Percentiles rank a stretch among this genome's conserved stretches.
Evolutionary conservation across 2,888 invertebrate species (phyloP).

Genomic region (Synergus umbraculus): DNA sequence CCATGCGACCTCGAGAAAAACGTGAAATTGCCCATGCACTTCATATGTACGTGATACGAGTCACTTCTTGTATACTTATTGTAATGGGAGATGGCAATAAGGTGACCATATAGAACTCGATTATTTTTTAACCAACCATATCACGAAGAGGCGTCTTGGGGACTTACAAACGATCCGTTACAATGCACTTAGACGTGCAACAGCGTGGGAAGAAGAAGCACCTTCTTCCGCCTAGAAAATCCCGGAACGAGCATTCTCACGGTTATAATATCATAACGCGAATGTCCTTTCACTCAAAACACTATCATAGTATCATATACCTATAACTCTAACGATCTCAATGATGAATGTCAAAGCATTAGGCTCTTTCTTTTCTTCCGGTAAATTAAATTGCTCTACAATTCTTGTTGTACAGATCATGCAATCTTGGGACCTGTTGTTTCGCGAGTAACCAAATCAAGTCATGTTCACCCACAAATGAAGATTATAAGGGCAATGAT

Average conservation of each 20-base stretch:
- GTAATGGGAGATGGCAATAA: slow-evolving; percentile 47
- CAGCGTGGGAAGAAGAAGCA: slow-evolving; percentile 72
- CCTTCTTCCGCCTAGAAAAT: slow-evolving; percentile 68
- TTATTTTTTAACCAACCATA: slow-evolving; percentile 47
- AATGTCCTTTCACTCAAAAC: slow-evolving; percentile 52
- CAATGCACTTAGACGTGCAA: slow-evolving; percentile 68
- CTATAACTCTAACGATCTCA: slow-evolving; percentile 14
- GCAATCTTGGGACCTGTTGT: too few relatives aligned
- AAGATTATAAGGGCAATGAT: background rate
- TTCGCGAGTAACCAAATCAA: background rate
- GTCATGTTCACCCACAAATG: background rate
- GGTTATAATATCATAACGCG: slow-evolving; percentile 69
- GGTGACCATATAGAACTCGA: slow-evolving; percentile 19
- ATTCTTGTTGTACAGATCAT: background rate
- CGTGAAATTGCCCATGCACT: slow-evolving; percentile 8
- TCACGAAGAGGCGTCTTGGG: slow-evolving; percentile 51
- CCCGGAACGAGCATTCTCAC: slow-evolving; percentile 70
- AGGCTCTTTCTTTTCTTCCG: slow-evolving; percentile 17
- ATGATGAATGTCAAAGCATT: slow-evolving; percentile 25
- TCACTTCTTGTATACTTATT: slow-evolving; percentile 37
- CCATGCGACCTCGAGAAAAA: slow-evolving; percentile 48
- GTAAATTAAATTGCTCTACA: slow-evolving; percentile 1
- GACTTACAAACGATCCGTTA: slow-evolving; percentile 68
- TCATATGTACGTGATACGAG: slow-evolving; percentile 48
- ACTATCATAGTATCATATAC: background rate